Evolutionary conservation across 2,888 invertebrate genomes (phyloP).

Genomic region (Cotesia congregata): DNA sequence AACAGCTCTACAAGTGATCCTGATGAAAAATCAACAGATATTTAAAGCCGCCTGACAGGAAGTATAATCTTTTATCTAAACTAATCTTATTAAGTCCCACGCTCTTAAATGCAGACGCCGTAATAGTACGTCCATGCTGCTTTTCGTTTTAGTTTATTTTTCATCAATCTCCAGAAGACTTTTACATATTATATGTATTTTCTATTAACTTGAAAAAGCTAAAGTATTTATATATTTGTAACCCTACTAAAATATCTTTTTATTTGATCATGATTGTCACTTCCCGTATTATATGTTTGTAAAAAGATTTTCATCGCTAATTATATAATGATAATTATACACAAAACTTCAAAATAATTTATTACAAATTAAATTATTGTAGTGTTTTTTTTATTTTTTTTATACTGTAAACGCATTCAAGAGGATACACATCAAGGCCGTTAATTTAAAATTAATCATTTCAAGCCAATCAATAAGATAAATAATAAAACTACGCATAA

Average conservation of each 20-base stretch:
- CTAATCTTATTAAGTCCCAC: neutral
- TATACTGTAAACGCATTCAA: neutral
- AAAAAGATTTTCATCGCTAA: neutral
- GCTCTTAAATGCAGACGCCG: neutral
- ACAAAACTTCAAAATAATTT: neutral
- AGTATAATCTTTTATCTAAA: constrained; percentile 18
- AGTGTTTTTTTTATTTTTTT: neutral
- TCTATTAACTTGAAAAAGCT: neutral
- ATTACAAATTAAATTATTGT: neutral
- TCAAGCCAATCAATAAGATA: neutral
- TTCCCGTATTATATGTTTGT: neutral
- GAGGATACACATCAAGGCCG: neutral
- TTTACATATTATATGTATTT: neutral
- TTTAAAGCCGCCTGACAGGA: constrained; percentile 29
- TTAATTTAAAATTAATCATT: neutral
- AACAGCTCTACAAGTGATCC: constrained; percentile 6
- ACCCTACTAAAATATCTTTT: neutral
- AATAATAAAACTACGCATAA: neutral
- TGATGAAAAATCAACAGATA: neutral
- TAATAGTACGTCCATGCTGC: neutral
- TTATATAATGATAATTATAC: neutral
- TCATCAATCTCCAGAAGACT: neutral
- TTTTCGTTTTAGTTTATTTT: constrained; percentile 2
- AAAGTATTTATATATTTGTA: neutral
- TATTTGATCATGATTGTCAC: neutral